phyloP scores from a whole-genome alignment of 2,113 vertebrate species.

The Myxocyprinus asiaticus region DNA sequence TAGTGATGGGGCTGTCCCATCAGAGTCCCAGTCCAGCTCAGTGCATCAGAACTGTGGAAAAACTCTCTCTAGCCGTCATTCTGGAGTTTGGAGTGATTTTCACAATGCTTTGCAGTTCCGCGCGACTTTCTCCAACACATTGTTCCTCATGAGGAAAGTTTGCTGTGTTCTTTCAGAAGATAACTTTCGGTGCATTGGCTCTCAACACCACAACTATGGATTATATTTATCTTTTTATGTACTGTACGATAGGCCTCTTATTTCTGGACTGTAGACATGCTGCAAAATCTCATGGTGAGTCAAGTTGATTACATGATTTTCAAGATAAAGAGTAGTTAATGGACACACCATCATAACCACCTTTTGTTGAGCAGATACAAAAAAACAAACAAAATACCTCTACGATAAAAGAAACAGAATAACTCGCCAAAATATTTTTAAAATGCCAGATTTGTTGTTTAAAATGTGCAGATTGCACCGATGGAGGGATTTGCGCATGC shows the following conservation, averaged over 20 bases:
- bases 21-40: slow-evolving; percentile 69
- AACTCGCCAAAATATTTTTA: no score
- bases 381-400: not conserved
- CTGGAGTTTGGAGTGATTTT: slow-evolving; percentile 57
- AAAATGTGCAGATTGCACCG: not conserved
- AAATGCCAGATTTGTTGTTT: no score
- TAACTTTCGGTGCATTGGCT: no score
- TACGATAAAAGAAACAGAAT: no score
- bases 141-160: slow-evolving; percentile 53
- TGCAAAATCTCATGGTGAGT: slow-evolving; percentile 72
- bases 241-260: slow-evolving; percentile 66
- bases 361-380: not conserved
- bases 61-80: slow-evolving; percentile 64
- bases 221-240: slow-evolving; percentile 73
- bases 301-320: not conserved
- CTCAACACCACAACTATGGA: slow-evolving; percentile 63
- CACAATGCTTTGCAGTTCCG: slow-evolving; percentile 59
- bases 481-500: not conserved
- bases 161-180: not conserved
- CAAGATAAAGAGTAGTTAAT: not conserved
- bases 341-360: not conserved
- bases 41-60: slow-evolving; percentile 71
- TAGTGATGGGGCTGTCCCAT: slow-evolving; percentile 74
- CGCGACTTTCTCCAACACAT: slow-evolving; percentile 53
- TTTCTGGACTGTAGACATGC: slow-evolving; percentile 68